Base-by-base conservation (phyloP, 2,888 invertebrate genomes). In the Lepidochrysops patricia region DNA sequence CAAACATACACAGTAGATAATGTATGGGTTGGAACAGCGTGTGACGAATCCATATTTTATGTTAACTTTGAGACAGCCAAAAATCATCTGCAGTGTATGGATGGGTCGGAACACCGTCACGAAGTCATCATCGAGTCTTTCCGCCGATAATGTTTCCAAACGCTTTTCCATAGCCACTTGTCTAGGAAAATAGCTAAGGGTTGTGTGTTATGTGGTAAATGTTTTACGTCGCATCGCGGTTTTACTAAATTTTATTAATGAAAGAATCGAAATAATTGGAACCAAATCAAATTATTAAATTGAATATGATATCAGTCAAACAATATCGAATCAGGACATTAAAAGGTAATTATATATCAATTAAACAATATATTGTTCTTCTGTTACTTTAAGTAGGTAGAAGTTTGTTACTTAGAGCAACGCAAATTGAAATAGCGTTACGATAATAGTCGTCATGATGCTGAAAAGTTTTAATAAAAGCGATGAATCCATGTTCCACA, bases 61-160 rank as follows among this genome's bases (percentile, higher is more conserved):
- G 12, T 72, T 66, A 0, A 83, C 75, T 35, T 77, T 72, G 29
- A 74, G 70, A n/a, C 73, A 70, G 1, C 82, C 84, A 0, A 80
- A 59, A 9, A 74, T 15, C 1, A 60, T 67, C 63, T 77, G 74
- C 2, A 75, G 37, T 2, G 66, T 60, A 60, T 80, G 77, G 27
- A 75, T 66, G 0, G 75, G 73, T 64, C 65, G 68, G 58, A 82
- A 84, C 35, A 77, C 68, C 60, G 66, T 63, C 6, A 77, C 64
- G 32, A 84, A 82, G 29, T 81, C 76, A 4, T 81, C 75, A 27
- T 79, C 77, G 48, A 84, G 65, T 19, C 80, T 71, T 62, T 83
- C 81, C 23, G 67, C 68, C 1, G 75, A 72, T 2, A 81, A 63
- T 4, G 63, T 64, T 63, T 80, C 79, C n/a, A 76, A 58, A 13